Evolutionary conservation across 2,113 vertebrate species (phyloP), one percentile per base, ranked within the genome.

Genomic region (Caranx melampygus): DNA sequence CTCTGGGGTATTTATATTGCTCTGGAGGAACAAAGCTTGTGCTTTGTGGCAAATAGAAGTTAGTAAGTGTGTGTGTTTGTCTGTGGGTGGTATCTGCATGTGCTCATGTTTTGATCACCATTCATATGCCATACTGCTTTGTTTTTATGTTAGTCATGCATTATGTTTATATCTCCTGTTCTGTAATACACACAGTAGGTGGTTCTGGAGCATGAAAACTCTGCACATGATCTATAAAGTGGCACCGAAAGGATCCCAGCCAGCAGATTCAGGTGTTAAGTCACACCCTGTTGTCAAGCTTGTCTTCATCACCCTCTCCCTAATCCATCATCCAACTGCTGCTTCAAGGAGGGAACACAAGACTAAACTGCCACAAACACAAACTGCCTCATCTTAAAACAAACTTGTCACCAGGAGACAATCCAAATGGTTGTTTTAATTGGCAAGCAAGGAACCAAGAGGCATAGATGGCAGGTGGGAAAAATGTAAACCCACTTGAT

Each of bases 371-470:
- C 13, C 20, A 33, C 37, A 47, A 68, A 71, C 16, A 64, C 52
- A 64, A 79, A 88, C 71, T 10, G 52, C 49, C 69, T 77, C 26
- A 21, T 87, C 74, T 84, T 62, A 79, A 79, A 85, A 69, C 58
- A 72, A 79, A 45, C 72, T 40, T 81, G 66, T 80, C 70, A 68
- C 37, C 79, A 64, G 75, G 51, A 75, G 80, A 83, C 52, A 18
- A 75, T 45, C 18, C 20, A 75, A 64, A 51, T 20, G 21, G n/a
- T 14, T 80, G 52, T 82, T 86, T 87, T 86, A 91, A 94, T 92
- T 93, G 87, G 61, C 64, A 73, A 75, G 82, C 5, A 35, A 47
- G 45, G 73, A 63, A 40, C 47, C 12, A 58, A 54, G 51, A 54
- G 47, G 52, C 42, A 73, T 72, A 62, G n/a, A 54, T 58, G 66